Base-by-base conservation (phyloP, 2,888 invertebrate species). In the Apoda limacodes region DNA sequence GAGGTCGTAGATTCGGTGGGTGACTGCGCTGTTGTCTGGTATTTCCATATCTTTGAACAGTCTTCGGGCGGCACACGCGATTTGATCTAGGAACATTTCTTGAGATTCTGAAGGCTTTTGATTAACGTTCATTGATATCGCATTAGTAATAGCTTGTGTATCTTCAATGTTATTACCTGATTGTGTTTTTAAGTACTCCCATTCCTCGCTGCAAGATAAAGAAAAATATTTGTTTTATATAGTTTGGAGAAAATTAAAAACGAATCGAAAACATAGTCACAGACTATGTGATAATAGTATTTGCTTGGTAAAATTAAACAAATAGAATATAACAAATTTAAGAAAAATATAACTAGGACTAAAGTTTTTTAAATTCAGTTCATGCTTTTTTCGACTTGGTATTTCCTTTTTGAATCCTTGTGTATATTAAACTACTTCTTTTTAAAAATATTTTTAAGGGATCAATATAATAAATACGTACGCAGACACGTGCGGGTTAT, bases 401-500 rank as follows among this genome's bases (percentile, higher is more conserved):
- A n/a, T n/a, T n/a, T n/a, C n/a, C n/a, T n/a, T n/a, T n/a, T n/a
- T n/a, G n/a, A n/a, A n/a, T n/a, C n/a, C n/a, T n/a, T n/a, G n/a
- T n/a, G n/a, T n/a, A n/a, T n/a, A n/a, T n/a, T n/a, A n/a, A n/a
- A n/a, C n/a, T n/a, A n/a, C n/a, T n/a, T n/a, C n/a, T n/a, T n/a
- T n/a, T n/a, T n/a, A n/a, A 2, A 20, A 15, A 25, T 7, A n/a
- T 19, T 28, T 13, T 15, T 15, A n/a, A 17, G n/a, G 11, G 13
- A 21, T 10, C 11, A 13, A 7, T 7, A 21, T 32, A 27, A 9
- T 19, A 22, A 22, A 35, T 47, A 84, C 89, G 85, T 72, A 93
- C 93, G 92, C 92, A 9, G 96, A 96, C 0, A 99, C 93, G 60
- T 98, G 97, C 1, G 97, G 92, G 75, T 98, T 98, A 46, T 95